Conservation (phyloP, 2,113 vertebrate genomes). For the Poicephalus gulielmi region DNA sequence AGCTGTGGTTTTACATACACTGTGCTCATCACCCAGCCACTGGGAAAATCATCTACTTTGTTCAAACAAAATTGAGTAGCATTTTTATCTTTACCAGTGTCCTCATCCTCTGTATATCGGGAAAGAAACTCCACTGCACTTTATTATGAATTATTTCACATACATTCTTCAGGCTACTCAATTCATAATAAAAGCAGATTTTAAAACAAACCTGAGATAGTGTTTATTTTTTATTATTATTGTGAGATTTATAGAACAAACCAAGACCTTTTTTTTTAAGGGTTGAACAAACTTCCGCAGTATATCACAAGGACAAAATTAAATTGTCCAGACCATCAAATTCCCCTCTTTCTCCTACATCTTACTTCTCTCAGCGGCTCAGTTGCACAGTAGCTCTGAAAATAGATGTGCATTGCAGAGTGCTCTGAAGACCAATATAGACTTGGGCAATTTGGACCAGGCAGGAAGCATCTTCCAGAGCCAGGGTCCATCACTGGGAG, state of each 20-base stretch:
- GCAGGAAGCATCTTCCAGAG: slow-evolving; percentile 7
- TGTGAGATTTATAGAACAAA: neutral
- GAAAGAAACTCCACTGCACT: neutral
- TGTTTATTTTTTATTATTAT: neutral
- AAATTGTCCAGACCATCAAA: neutral
- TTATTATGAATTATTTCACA: neutral
- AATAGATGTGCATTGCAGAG: neutral
- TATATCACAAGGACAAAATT: neutral
- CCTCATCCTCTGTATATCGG: neutral
- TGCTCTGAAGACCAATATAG: neutral
- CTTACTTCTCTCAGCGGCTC: slow-evolving; percentile 10
- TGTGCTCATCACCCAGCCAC: neutral
- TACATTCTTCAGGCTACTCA: neutral
- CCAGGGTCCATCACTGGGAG: neutral
- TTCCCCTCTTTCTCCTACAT: neutral
- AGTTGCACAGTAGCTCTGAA: neutral
- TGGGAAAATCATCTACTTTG: slow-evolving; percentile 2
- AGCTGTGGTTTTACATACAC: neutral
- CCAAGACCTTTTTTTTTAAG: neutral
- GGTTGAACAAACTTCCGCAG: neutral
- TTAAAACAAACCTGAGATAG: neutral
- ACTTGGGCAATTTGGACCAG: neutral
- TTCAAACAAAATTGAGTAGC: neutral
- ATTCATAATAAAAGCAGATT: neutral
- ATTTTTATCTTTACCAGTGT: neutral